Evolutionary conservation across 2,113 vertebrate species (phyloP).

Genomic region (Merops nubicus): DNA sequence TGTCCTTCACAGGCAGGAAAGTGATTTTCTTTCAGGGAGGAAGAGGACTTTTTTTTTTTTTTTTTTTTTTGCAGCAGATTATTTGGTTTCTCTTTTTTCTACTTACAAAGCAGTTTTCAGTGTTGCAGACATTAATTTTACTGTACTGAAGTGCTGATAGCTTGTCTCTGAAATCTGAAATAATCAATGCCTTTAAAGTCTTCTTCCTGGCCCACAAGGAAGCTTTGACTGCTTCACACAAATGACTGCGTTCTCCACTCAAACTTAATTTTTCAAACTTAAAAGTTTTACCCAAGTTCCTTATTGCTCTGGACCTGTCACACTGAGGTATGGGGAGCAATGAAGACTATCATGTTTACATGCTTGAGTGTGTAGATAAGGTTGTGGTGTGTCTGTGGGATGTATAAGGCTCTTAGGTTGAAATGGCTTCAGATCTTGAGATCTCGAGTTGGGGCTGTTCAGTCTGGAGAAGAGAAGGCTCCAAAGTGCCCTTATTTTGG

Average conservation of each 20-base stretch:
- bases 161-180: neutral
- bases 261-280: neutral
- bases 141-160: neutral
- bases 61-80: neutral
- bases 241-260: neutral
- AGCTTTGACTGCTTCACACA: neutral
- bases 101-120: neutral
- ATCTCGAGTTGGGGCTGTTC: too few species aligned
- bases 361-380: neutral
- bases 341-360: fast-evolving
- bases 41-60: too few species aligned
- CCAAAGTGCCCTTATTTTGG: too few species aligned
- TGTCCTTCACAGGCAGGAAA: neutral
- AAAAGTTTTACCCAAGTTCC: neutral
- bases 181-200: neutral
- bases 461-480: too few species aligned
- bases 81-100: neutral
- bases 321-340: neutral
- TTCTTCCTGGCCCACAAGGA: neutral
- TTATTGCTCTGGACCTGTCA: neutral
- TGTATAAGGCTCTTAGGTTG: neutral
- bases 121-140: neutral
- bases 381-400: neutral
- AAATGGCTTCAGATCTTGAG: neutral
- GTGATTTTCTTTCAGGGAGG: neutral